These are phyloP conservation scores for Lateolabrax maculatus DNA, from an alignment of 2,797 vertebrate species.

Conservation along the genomic window DNA sequence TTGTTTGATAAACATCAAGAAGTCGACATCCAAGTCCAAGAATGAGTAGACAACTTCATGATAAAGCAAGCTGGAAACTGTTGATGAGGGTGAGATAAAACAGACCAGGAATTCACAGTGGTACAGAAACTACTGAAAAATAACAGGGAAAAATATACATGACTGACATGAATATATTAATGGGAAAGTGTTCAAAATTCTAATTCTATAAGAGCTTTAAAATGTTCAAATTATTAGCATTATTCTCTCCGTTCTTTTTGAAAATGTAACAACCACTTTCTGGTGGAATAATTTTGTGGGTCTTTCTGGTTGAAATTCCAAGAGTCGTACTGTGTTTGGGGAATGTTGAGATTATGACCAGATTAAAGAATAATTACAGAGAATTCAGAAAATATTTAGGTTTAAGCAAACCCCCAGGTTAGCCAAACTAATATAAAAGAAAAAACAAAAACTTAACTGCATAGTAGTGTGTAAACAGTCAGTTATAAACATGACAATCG, in stretches of 20 bases:
- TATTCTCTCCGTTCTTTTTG: not conserved
- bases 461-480: too few relatives aligned
- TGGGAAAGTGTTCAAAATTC: not conserved
- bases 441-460: too few relatives aligned
- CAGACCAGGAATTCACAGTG: not conserved
- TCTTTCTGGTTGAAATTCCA: too few relatives aligned
- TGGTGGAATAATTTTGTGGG: not conserved
- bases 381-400: too few relatives aligned
- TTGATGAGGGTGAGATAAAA: not conserved
- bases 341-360: too few relatives aligned
- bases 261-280: not conserved
- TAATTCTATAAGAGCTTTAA: not conserved
- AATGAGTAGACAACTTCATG: conserved; percentile 39
- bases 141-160: not conserved
- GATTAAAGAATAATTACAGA: not conserved
- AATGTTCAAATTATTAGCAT: not conserved
- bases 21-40: conserved; percentile 52
- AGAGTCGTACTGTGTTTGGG: too few relatives aligned
- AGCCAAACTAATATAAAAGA: too few relatives aligned
- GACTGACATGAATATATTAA: not conserved
- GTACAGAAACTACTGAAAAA: not conserved
- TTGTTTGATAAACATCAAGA: conserved; percentile 20
- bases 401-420: too few relatives aligned
- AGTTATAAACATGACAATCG: too few relatives aligned
- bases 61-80: not conserved